phyloP scores from a whole-genome alignment of 2,113 vertebrate genomes.

The Pyxicephalus adspersus region DNA sequence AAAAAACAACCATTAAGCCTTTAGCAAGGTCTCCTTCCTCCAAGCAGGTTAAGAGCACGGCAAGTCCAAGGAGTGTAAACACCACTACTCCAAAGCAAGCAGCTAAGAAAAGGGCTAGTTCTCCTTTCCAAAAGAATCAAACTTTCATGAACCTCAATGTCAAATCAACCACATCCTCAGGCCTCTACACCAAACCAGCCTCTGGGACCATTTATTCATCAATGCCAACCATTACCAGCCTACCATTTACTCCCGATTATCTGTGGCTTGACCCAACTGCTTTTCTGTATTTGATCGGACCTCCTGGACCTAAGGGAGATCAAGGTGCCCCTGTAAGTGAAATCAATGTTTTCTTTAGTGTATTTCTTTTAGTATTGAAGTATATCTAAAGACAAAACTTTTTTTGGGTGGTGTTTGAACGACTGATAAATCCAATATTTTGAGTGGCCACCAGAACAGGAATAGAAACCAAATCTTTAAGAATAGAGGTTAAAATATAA shows the following conservation, averaged over 20 bases:
- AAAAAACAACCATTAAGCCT: conserved; percentile 53
- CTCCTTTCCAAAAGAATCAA: conserved; percentile 58
- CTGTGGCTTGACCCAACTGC: conserved; percentile 78
- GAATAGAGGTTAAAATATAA: no score
- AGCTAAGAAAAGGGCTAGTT: conserved; percentile 2
- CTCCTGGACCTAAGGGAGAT: conserved; percentile 87
- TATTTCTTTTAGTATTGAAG: no score
- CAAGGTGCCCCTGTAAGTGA: conserved; percentile 83
- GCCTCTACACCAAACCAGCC: conserved; percentile 63
- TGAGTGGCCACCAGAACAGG: no score
- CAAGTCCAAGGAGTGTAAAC: conserved; percentile 47
- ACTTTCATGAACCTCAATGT: conserved; percentile 61
- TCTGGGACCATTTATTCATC: background rate
- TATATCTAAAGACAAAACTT: no score
- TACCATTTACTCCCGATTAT: conserved; percentile 75
- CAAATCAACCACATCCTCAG: conserved; percentile 62
- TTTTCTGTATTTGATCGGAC: conserved; percentile 77
- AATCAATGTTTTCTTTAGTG: background rate
- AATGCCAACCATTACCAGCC: conserved; percentile 67
- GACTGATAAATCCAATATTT: no score
- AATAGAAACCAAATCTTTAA: no score
- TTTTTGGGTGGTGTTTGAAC: no score
- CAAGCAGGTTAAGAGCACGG: conserved; percentile 56
- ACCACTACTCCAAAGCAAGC: conserved; percentile 62
- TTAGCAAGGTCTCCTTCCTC: conserved; percentile 55